Conservation (phyloP, 2,113 vertebrate species). For the Chamaea fasciata region DNA sequence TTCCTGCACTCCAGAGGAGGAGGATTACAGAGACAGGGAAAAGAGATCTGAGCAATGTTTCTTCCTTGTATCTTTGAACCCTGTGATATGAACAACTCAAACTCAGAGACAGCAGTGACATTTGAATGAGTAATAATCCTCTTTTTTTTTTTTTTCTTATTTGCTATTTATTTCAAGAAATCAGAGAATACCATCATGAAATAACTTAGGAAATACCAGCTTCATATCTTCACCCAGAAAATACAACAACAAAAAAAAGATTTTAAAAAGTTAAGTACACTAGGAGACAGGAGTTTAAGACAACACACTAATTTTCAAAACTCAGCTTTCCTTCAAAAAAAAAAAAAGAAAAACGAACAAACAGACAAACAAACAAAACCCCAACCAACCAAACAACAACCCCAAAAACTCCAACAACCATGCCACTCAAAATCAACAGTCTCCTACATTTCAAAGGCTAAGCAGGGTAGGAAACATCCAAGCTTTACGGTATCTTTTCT, state of each 20-base stretch:
- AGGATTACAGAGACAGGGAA: neutral
- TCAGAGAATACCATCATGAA: neutral
- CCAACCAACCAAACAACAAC: neutral
- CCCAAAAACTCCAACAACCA: neutral
- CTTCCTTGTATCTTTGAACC: neutral
- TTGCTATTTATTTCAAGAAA: neutral
- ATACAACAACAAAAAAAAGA: neutral
- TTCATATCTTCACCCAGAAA: neutral
- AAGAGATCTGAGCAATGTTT: neutral
- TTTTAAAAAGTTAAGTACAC: neutral
- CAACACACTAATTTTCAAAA: neutral
- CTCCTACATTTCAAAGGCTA: neutral
- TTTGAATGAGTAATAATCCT: neutral
- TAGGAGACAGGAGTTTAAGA: neutral
- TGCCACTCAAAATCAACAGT: neutral
- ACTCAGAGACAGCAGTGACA: neutral
- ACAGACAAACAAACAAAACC: too few species aligned
- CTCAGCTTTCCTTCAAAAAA: neutral
- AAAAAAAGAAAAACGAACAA: neutral
- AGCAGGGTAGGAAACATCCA: neutral
- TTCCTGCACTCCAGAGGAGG: fast-evolving
- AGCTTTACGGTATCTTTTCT: neutral
- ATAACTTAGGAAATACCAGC: neutral
- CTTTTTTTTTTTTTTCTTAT: neutral
- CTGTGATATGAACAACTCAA: neutral